Percentiles rank a stretch among this genome's conserved stretches.
phyloP scores from a whole-genome alignment of 2,797 vertebrate genomes.

The Scarus forsteni region DNA sequence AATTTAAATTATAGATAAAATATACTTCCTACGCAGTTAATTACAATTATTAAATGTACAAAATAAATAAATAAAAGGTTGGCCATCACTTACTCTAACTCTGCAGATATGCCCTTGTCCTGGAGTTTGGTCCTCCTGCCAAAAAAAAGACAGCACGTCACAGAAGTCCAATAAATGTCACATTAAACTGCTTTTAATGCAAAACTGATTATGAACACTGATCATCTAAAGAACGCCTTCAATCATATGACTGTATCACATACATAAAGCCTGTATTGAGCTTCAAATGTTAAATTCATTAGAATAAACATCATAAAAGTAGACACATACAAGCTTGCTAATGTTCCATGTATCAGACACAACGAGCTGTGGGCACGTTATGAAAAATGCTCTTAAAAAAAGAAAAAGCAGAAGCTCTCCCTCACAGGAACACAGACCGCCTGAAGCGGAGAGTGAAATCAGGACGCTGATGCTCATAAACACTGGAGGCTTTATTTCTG shows the following conservation, averaged over 20 bases:
- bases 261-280: no score
- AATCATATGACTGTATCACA: no score
- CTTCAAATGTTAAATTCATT: no score
- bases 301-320: no score
- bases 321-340: neutral
- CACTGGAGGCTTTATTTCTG: conserved; percentile 28
- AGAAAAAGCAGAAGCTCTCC: neutral
- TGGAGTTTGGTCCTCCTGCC: neutral
- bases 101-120: neutral
- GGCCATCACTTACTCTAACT: neutral
- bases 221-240: no score
- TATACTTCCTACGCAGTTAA: no score
- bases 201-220: no score
- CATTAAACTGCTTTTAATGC: neutral
- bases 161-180: neutral
- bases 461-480: conserved; percentile 17
- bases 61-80: no score
- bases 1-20: no score
- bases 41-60: no score
- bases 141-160: neutral
- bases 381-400: neutral
- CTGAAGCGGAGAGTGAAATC: conserved; percentile 8
- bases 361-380: neutral
- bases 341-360: neutral
- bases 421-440: conserved; percentile 6